Conservation (phyloP, 2,113 vertebrate species). For the Paracanthobrama guichenoti region DNA sequence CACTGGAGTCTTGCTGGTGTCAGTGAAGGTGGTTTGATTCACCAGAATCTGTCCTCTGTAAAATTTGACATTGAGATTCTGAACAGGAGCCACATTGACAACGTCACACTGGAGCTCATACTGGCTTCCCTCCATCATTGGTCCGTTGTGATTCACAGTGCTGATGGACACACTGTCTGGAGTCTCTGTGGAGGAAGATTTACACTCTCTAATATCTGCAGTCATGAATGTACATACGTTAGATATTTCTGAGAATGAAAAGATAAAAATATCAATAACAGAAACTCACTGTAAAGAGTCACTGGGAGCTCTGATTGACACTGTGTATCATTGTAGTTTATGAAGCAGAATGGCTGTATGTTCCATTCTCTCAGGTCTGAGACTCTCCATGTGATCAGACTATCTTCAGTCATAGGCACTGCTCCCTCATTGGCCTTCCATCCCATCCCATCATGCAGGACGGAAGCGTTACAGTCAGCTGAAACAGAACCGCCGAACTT, state of each 20-base stretch:
- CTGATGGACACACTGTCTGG: constrained; percentile 65
- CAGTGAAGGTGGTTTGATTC: fast-evolving
- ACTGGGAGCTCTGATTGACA: constrained; percentile 46
- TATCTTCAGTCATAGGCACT: fast-evolving
- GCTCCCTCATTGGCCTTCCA: constrained; percentile 41
- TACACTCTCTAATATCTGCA: background rate
- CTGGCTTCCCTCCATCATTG: constrained; percentile 47
- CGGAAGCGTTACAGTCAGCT: constrained; percentile 53
- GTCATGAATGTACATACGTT: background rate
- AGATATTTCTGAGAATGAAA: background rate
- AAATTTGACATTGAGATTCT: constrained; percentile 63
- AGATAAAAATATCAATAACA: background rate
- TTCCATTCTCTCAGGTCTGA: constrained; percentile 58
- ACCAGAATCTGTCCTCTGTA: constrained; percentile 47
- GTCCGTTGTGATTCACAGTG: background rate
- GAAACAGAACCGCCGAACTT: constrained; percentile 14
- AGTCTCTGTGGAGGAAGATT: constrained; percentile 59
- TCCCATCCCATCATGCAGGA: background rate
- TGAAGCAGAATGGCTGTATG: constrained; percentile 52
- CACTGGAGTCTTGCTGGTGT: background rate
- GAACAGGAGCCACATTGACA: constrained; percentile 58
- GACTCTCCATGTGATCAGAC: constrained; percentile 38
- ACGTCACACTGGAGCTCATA: constrained; percentile 72
- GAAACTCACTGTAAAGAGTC: constrained; percentile 71
- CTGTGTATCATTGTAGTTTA: fast-evolving